Conservation (phyloP, 2,113 vertebrate species). For the Chaetops frenatus region DNA sequence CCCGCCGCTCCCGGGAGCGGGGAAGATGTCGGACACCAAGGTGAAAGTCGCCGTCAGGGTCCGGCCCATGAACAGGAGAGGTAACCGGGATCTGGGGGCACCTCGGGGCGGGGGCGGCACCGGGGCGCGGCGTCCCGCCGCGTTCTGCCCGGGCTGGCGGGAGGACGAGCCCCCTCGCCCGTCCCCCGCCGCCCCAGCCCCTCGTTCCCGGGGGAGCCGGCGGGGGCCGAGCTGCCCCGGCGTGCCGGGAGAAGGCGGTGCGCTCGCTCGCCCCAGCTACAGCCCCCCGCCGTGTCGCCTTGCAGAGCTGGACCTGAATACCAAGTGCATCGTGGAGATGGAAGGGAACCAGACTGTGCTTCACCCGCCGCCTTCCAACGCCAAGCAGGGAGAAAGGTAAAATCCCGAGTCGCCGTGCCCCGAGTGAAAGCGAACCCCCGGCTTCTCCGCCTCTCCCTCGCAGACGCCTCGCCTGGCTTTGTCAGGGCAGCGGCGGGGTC, state of each 20-base stretch:
- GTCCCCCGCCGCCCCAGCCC: not conserved
- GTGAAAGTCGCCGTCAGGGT: constrained; percentile 97
- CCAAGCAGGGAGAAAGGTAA: constrained; percentile 86
- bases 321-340: constrained; percentile 98
- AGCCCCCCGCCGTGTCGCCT: constrained; percentile 43
- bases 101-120: not conserved
- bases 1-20: not conserved
- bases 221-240: not conserved
- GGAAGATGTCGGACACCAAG: constrained; percentile 95
- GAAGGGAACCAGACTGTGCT: constrained; percentile 96
- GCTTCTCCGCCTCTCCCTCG: not conserved
- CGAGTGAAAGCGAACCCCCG: not conserved
- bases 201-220: not conserved
- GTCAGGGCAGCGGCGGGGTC: not conserved
- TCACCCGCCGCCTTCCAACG: constrained; percentile 85
- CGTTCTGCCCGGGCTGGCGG: not conserved
- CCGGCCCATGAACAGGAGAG: constrained; percentile 94
- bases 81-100: constrained; percentile 64
- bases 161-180: not conserved
- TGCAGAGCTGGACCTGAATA: constrained; percentile 94
- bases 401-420: not conserved
- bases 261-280: not conserved
- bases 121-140: not conserved
- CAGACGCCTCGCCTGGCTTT: not conserved
- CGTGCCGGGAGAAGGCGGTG: not conserved